phyloP scores from a whole-genome alignment of 2,797 vertebrate genomes.

The Ciconia nigra region DNA sequence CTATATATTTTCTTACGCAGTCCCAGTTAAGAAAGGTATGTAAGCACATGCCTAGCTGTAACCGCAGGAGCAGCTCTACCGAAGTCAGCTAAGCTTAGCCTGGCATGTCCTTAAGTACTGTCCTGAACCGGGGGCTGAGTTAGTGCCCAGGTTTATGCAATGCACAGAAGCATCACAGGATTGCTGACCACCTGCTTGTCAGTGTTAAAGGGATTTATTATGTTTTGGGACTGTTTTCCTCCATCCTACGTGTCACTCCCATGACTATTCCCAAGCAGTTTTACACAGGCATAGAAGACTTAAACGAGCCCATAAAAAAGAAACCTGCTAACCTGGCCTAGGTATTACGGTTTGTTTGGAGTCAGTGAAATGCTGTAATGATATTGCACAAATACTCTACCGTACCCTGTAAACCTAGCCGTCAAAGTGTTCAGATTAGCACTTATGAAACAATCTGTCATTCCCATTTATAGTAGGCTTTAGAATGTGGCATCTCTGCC shows the following conservation, averaged over 20 bases:
- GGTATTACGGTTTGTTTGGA: background rate
- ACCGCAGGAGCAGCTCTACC: background rate
- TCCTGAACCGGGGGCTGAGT: background rate
- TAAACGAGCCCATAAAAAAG: background rate
- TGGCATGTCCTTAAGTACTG: background rate
- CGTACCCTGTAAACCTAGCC: conserved; percentile 25
- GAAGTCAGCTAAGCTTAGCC: background rate
- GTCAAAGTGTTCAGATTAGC: conserved; percentile 31
- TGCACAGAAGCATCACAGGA: conserved; percentile 9
- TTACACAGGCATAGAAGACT: background rate
- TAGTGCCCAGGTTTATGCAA: background rate
- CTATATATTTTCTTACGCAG: background rate
- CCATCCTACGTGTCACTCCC: background rate
- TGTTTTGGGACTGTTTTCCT: background rate
- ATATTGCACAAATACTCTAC: conserved; percentile 60
- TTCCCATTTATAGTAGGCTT: conserved; percentile 43
- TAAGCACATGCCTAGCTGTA: background rate
- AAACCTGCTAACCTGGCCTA: conserved; percentile 26
- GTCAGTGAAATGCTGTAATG: background rate
- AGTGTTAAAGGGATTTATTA: background rate
- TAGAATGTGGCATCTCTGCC: conserved; percentile 61
- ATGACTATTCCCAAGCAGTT: conserved; percentile 1
- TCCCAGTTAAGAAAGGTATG: background rate
- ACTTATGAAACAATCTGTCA: conserved; percentile 26
- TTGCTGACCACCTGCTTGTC: conserved; percentile 22